Conservation (phyloP, 2,797 vertebrate genomes). For the Spheniscus humboldti region DNA sequence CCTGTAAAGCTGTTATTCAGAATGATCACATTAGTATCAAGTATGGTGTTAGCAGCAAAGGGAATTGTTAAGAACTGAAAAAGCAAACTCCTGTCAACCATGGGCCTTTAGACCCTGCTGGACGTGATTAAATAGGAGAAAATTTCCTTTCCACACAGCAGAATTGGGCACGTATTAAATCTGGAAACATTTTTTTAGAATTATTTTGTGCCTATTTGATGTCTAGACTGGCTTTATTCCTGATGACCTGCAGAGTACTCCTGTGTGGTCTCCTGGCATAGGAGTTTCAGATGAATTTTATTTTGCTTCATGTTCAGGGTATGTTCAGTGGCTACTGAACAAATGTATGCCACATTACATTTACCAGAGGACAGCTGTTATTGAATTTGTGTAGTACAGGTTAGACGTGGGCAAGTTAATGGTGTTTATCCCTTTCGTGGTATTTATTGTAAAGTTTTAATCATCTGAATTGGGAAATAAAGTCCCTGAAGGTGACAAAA, state of each 20-base stretch:
- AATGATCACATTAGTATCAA: background rate
- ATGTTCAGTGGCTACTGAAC: background rate
- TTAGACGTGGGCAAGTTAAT: background rate
- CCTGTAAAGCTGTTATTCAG: background rate
- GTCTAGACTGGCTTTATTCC: background rate
- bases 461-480: background rate
- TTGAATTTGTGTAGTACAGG: background rate
- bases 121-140: background rate
- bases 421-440: background rate
- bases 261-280: background rate
- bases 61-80: background rate
- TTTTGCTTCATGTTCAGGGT: background rate
- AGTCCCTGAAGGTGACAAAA: background rate
- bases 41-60: background rate
- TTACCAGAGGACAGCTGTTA: background rate
- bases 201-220: background rate
- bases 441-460: background rate
- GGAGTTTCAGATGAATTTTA: background rate
- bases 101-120: background rate
- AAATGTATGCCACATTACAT: background rate
- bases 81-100: background rate
- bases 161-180: background rate
- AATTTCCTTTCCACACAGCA: background rate
- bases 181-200: background rate
- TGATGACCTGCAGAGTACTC: background rate